Conservation (phyloP, 2,113 vertebrate species). For the Oncorhynchus kisutch region DNA sequence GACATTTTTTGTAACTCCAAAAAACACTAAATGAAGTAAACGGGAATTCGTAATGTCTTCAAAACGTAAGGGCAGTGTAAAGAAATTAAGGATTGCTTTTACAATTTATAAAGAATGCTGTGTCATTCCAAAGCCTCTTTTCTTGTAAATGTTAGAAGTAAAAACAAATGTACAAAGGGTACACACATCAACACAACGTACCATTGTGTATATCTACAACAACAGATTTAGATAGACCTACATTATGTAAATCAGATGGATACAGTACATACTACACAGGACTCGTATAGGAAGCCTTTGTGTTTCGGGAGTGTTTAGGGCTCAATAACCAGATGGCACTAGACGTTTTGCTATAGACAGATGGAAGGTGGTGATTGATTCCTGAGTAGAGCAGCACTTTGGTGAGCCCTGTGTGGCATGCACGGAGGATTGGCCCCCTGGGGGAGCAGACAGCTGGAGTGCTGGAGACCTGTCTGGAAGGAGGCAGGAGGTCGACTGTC, state of each 20-base stretch:
- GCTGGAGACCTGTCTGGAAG: not conserved
- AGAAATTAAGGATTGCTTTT: slow-evolving; percentile 20
- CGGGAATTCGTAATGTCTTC: slow-evolving; percentile 44
- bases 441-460: not conserved
- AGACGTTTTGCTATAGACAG: not conserved
- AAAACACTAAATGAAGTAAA: not conserved
- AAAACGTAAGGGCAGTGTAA: slow-evolving; percentile 27
- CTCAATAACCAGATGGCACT: not conserved
- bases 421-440: not conserved
- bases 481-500: not conserved
- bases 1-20: slow-evolving; percentile 17
- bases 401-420: not conserved
- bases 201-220: no score
- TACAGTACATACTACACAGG: not conserved
- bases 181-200: not conserved
- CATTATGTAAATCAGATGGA: no score
- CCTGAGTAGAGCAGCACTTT: not conserved
- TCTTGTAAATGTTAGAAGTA: not conserved
- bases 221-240: no score
- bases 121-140: not conserved
- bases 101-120: slow-evolving; percentile 42
- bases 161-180: not conserved
- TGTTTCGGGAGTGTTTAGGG: not conserved
- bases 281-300: not conserved
- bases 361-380: not conserved